These are phyloP conservation scores for Podiceps cristatus DNA, from an alignment of 2,113 vertebrate species.

Conservation along the genomic window DNA sequence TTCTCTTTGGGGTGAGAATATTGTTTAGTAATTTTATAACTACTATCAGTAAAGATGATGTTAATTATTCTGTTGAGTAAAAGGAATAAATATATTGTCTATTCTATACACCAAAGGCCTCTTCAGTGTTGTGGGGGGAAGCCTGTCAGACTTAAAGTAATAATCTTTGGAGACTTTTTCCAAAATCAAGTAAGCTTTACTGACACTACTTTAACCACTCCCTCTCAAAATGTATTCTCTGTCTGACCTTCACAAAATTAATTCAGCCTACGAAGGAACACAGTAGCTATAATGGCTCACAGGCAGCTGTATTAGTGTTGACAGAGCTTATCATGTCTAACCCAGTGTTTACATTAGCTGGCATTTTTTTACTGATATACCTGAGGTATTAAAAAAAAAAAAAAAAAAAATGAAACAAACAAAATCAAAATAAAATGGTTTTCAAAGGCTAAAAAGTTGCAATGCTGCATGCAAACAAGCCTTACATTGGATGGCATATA, in stretches of 20 bases:
- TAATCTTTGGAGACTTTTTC: neutral
- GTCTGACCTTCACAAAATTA: neutral
- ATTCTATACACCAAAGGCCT: neutral
- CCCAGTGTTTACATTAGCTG: neutral
- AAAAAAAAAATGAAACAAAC: neutral
- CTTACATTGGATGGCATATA: neutral
- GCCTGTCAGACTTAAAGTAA: neutral
- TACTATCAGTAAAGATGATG: rapidly evolving
- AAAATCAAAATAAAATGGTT: neutral
- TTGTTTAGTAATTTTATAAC: neutral
- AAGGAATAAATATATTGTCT: neutral
- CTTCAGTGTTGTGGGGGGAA: neutral
- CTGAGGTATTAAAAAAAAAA: neutral
- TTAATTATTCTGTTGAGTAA: neutral
- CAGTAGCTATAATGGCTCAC: neutral
- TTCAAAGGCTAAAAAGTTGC: neutral
- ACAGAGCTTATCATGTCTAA: neutral
- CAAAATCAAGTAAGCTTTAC: neutral
- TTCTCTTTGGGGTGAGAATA: neutral
- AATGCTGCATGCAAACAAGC: neutral
- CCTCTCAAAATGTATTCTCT: neutral
- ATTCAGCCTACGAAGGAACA: neutral
- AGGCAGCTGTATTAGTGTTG: neutral
- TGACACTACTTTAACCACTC: neutral
- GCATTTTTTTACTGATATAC: neutral